These are phyloP conservation scores for Melanocharis versteri DNA, from an alignment of 2,113 vertebrate species.

Conservation along the genomic window DNA sequence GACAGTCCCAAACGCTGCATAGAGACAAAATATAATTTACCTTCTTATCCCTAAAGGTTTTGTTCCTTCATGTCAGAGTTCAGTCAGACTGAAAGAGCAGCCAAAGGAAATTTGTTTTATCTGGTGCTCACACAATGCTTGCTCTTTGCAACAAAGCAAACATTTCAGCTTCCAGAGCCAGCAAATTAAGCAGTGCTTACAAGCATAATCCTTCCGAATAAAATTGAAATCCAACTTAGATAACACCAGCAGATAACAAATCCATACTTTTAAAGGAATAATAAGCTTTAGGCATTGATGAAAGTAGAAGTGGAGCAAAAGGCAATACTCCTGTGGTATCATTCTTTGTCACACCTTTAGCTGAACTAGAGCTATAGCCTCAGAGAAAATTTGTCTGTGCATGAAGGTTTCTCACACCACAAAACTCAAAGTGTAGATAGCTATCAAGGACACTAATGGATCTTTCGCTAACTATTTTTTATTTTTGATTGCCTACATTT, in stretches of 20 bases:
- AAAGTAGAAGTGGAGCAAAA: neutral
- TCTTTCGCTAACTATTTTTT: neutral
- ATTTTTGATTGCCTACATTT: neutral
- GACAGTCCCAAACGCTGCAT: neutral
- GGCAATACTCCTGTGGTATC: neutral
- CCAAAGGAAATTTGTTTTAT: neutral
- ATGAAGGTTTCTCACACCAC: neutral
- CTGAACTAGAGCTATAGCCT: neutral
- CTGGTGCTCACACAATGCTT: neutral
- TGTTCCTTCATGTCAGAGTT: neutral
- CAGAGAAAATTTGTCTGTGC: neutral
- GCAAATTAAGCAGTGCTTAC: neutral
- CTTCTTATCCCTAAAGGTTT: neutral
- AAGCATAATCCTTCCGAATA: constrained; percentile 23
- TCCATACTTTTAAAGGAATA: neutral
- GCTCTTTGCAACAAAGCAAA: constrained; percentile 10
- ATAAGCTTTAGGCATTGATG: neutral
- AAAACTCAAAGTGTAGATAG: neutral
- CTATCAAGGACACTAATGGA: neutral
- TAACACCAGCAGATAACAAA: neutral
- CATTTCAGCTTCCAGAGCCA: neutral
- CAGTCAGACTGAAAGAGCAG: neutral
- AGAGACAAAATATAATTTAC: neutral
- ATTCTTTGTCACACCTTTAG: neutral
- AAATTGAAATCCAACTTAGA: neutral